Percentiles rank a stretch among this genome's conserved stretches.
Evolutionary conservation across 2,113 vertebrate genomes (phyloP).

Genomic region (Aleadryas rufinucha): DNA sequence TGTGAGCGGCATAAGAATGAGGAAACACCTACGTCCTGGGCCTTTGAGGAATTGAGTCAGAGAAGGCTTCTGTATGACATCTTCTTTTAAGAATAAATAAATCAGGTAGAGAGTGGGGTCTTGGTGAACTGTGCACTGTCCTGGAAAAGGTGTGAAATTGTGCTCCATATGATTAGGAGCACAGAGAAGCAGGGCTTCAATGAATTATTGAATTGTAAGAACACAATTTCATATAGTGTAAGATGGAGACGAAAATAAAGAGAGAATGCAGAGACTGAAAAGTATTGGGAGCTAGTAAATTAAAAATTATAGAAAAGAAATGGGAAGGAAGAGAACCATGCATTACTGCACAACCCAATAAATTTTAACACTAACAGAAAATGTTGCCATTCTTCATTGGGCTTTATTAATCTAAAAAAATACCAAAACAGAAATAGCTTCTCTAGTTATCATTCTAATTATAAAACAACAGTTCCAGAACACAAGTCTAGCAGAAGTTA

Average conservation of each 20-base stretch:
- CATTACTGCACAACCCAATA: background rate
- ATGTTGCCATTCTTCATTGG: background rate
- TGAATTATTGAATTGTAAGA: background rate
- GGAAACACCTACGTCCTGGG: background rate
- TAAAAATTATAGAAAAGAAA: background rate
- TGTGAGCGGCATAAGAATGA: background rate
- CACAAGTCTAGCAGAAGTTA: background rate
- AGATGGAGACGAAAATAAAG: background rate
- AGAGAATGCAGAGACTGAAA: background rate
- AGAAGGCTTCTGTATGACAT: background rate
- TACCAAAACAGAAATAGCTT: background rate
- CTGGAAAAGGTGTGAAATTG: background rate
- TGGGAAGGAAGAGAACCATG: background rate
- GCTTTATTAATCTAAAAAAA: background rate
- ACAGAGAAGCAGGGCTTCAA: background rate
- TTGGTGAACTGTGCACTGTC: background rate
- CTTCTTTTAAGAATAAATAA: background rate
- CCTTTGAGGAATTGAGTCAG: background rate
- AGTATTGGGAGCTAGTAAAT: background rate
- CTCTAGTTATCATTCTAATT: background rate
- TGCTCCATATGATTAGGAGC: background rate
- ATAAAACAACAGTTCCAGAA: background rate
- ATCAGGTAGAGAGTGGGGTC: background rate
- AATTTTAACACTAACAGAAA: background rate
- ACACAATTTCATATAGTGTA: background rate